These are phyloP conservation scores for Hydrotaea diabolus DNA, from an alignment of 2,888 invertebrate genomes.

Conservation along the genomic window DNA sequence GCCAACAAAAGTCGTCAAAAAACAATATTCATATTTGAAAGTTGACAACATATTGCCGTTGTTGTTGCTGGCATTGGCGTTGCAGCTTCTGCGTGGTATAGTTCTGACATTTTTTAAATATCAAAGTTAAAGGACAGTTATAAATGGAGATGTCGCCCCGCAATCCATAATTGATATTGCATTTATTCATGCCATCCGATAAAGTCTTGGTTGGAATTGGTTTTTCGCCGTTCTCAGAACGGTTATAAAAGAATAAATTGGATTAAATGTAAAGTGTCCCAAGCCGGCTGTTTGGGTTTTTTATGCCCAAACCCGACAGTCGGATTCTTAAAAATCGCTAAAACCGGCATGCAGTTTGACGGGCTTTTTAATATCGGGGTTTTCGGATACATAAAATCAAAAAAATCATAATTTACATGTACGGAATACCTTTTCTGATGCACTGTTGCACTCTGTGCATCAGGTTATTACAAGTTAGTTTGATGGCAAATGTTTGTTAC, in stretches of 20 bases:
- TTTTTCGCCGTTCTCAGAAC: neutral
- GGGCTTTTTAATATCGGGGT: too few relatives aligned
- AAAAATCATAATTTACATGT: too few relatives aligned
- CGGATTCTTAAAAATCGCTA: too few relatives aligned
- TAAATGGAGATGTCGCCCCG: slow-evolving; percentile 34
- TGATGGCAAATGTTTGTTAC: too few relatives aligned
- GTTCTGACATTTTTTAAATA: slow-evolving; percentile 15
- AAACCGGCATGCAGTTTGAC: too few relatives aligned
- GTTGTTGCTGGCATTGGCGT: neutral
- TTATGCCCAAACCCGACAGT: too few relatives aligned
- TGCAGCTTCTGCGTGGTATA: neutral
- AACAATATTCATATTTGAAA: slow-evolving; percentile 44
- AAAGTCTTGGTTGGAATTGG: neutral
- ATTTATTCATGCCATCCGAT: slow-evolving; percentile 17
- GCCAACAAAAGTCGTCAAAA: slow-evolving; percentile 44
- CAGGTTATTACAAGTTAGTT: too few relatives aligned
- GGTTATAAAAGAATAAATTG: neutral
- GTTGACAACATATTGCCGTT: slow-evolving; percentile 25
- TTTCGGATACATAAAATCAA: too few relatives aligned
- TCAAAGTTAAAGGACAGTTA: slow-evolving; percentile 39
- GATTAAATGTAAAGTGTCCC: too few relatives aligned
- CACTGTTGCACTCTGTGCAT: too few relatives aligned
- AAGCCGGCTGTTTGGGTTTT: too few relatives aligned
- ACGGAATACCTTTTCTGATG: too few relatives aligned
- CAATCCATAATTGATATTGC: slow-evolving; percentile 33